These are phyloP conservation scores for Ariolimax columbianus DNA, from an alignment of 2,888 invertebrate genomes.

Conservation along the genomic window DNA sequence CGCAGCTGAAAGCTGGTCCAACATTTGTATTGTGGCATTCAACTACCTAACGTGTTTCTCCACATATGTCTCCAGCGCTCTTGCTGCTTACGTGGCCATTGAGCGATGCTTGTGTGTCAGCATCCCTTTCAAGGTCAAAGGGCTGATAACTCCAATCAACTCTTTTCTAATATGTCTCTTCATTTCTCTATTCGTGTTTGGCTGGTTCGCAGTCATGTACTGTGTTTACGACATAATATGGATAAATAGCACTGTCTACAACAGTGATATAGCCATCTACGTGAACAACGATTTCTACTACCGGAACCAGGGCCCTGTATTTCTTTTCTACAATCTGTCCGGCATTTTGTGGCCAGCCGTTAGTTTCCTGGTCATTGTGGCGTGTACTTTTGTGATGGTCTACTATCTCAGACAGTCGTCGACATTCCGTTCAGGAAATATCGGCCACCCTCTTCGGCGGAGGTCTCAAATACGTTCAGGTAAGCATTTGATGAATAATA, in stretches of 20 bases:
- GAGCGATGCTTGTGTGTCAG: conserved; percentile 42
- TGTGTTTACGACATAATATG: conserved; percentile 23
- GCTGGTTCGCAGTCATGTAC: conserved; percentile 15
- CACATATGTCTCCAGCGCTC: conserved; percentile 7
- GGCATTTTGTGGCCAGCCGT: conserved; percentile 17
- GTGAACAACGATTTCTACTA: conserved; percentile 27
- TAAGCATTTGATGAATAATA: too few relatives aligned
- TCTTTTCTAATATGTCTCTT: neutral
- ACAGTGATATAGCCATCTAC: conserved; percentile 5
- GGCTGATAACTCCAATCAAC: conserved; percentile 24
- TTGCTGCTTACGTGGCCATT: conserved; percentile 31
- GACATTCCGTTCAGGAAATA: neutral
- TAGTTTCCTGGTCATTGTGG: conserved; percentile 13
- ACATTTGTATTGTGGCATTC: neutral
- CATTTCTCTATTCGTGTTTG: conserved; percentile 29
- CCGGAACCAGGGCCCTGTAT: neutral
- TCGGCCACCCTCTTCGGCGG: neutral
- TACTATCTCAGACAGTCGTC: conserved; percentile 25
- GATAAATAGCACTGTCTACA: conserved; percentile 10
- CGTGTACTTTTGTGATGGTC: conserved; percentile 12
- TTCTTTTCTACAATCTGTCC: conserved; percentile 25
- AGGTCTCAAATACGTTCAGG: neutral
- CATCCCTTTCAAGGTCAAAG: conserved; percentile 42
- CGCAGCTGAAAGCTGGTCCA: conserved; percentile 1
- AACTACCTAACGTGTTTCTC: neutral